Conservation (phyloP, 2,113 vertebrate species). For the Cheilinus undulatus region DNA sequence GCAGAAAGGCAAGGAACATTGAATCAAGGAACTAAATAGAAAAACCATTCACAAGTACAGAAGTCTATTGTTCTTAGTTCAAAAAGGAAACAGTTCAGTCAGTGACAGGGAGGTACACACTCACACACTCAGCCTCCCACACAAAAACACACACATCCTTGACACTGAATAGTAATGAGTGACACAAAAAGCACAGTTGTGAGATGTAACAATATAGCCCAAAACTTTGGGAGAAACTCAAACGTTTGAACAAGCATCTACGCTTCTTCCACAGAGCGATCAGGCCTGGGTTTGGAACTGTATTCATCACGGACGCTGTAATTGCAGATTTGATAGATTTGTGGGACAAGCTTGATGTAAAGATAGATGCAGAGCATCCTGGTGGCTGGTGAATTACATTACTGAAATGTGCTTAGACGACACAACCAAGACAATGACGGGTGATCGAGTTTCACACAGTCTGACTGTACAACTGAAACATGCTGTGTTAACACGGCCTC, state of each 20-base stretch:
- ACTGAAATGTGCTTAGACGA: slow-evolving; percentile 72
- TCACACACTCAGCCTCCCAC: slow-evolving; percentile 28
- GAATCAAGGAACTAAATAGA: slow-evolving; percentile 80
- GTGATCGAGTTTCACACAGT: slow-evolving; percentile 54
- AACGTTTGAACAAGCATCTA: slow-evolving; percentile 49
- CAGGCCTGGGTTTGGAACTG: slow-evolving; percentile 43
- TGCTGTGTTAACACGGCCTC: slow-evolving; percentile 50
- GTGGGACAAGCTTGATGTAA: slow-evolving; percentile 53
- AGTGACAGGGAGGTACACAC: slow-evolving; percentile 62
- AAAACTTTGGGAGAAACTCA: slow-evolving; percentile 27
- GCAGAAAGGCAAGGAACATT: slow-evolving; percentile 88
- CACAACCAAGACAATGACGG: slow-evolving; percentile 68
- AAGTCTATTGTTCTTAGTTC: slow-evolving; percentile 79
- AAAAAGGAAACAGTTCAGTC: slow-evolving; percentile 73
- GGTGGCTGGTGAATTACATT: slow-evolving; percentile 73
- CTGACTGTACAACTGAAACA: slow-evolving; percentile 71
- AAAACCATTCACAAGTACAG: slow-evolving; percentile 85
- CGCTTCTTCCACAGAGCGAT: slow-evolving; percentile 36
- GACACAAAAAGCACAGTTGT: slow-evolving; percentile 74
- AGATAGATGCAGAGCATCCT: slow-evolving; percentile 63
- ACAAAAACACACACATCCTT: slow-evolving; percentile 56
- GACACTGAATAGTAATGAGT: slow-evolving; percentile 79
- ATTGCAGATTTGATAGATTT: slow-evolving; percentile 45
- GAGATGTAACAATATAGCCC: slow-evolving; percentile 39
- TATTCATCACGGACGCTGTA: slow-evolving; percentile 40